phyloP scores from a whole-genome alignment of 2,797 vertebrate species.

The Anniella stebbinsi region DNA sequence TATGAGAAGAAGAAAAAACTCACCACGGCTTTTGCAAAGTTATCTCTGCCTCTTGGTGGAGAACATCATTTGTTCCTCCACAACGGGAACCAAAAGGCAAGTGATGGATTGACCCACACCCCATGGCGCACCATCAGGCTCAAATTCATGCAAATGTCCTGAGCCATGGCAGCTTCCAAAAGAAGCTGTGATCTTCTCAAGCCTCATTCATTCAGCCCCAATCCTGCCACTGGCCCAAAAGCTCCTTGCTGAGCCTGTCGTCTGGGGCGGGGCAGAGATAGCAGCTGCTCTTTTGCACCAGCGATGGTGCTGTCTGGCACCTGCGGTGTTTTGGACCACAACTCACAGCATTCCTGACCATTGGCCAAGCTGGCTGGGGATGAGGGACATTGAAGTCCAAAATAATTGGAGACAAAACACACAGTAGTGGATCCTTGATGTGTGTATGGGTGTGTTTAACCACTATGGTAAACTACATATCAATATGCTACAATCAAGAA shows the following conservation, averaged over 20 bases:
- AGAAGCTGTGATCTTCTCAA: not conserved
- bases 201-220: too few relatives aligned
- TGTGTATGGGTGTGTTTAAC: too few relatives aligned
- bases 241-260: not conserved
- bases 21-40: not conserved
- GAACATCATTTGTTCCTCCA: conserved; percentile 41
- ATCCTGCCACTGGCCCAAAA: not conserved
- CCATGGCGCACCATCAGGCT: not conserved
- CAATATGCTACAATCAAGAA: too few relatives aligned
- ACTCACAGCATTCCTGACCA: too few relatives aligned
- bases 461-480: too few relatives aligned
- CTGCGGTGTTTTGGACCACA: not conserved
- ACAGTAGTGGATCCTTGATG: too few relatives aligned
- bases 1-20: not conserved
- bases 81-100: conserved; percentile 46
- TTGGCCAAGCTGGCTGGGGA: too few relatives aligned
- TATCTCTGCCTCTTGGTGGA: not conserved
- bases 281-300: too few relatives aligned
- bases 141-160: not conserved
- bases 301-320: too few relatives aligned
- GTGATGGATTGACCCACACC: not conserved
- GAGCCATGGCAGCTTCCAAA: not conserved
- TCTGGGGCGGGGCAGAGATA: not conserved
- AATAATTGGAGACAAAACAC: too few relatives aligned
- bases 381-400: too few relatives aligned